Evolutionary conservation across 2,888 invertebrate species (phyloP).

Genomic region (Acleris sparsana): DNA sequence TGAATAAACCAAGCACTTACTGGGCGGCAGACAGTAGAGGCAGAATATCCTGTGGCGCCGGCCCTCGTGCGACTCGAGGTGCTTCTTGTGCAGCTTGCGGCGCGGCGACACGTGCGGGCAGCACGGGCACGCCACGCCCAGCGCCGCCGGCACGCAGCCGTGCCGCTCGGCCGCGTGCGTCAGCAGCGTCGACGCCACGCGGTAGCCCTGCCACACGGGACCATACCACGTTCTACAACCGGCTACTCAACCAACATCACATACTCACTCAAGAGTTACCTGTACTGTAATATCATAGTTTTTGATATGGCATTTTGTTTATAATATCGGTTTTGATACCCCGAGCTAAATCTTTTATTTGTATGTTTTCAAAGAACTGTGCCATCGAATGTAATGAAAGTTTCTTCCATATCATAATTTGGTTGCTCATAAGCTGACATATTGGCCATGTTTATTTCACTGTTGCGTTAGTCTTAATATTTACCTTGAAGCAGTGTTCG

Average conservation of each 20-base stretch:
- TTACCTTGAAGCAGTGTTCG: conserved; percentile 74
- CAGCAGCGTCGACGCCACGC: conserved; percentile 68
- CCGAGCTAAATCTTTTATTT: too few species aligned
- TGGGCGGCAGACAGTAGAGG: conserved; percentile 64
- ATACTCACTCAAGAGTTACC: too few species aligned
- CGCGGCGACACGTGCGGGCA: conserved; percentile 74
- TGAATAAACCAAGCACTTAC: conserved; percentile 62
- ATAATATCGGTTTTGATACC: too few species aligned
- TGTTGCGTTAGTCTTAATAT: too few species aligned
- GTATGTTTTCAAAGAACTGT: too few species aligned
- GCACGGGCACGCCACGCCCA: conserved; percentile 72
- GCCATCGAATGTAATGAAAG: neutral
- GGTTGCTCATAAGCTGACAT: too few species aligned
- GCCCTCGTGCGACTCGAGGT: conserved; percentile 65
- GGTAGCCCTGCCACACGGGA: conserved; percentile 70
- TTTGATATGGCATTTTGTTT: too few species aligned
- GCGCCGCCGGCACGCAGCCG: conserved; percentile 60
- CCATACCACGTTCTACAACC: too few species aligned
- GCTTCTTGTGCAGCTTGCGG: conserved; percentile 72
- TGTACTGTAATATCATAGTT: too few species aligned
- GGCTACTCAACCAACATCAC: too few species aligned
- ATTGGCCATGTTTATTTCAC: too few species aligned
- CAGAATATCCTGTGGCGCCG: conserved; percentile 69
- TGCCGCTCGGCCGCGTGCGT: conserved; percentile 67
- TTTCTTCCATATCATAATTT: too few species aligned